Evolutionary conservation across 2,113 vertebrate species (phyloP).

Genomic region (Ciconia maguari): DNA sequence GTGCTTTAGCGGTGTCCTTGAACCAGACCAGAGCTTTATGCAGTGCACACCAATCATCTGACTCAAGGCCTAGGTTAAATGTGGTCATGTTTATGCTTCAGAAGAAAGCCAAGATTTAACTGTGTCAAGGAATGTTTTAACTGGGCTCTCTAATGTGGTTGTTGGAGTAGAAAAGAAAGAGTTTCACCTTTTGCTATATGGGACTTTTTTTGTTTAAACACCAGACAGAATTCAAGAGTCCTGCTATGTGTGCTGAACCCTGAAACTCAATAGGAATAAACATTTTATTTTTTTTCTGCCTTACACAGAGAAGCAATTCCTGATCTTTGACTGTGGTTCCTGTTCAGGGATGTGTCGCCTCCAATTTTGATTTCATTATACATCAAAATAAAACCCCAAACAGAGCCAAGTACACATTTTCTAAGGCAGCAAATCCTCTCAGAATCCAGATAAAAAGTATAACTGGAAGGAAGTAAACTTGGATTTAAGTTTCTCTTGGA

Average conservation of each 20-base stretch:
- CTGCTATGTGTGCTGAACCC: background rate
- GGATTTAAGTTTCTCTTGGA: background rate
- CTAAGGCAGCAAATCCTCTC: background rate
- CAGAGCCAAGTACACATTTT: background rate
- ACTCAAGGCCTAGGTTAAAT: background rate
- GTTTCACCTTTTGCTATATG: background rate
- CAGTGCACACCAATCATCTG: background rate
- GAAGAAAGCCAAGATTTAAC: background rate
- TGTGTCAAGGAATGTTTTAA: constrained; percentile 10
- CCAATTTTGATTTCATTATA: background rate
- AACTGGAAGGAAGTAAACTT: background rate
- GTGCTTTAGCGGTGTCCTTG: background rate
- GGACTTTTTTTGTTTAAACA: background rate
- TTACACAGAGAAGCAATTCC: background rate
- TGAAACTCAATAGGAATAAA: background rate
- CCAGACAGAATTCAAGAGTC: background rate
- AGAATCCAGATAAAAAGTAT: background rate
- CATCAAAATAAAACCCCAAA: background rate
- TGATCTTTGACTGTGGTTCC: background rate
- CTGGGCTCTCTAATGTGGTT: background rate
- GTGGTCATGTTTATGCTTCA: background rate
- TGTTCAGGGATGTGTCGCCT: background rate
- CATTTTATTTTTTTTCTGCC: background rate
- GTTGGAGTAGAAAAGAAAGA: background rate
- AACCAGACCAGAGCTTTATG: background rate